These are phyloP conservation scores for Cheilosia vernalis DNA, from an alignment of 2,888 invertebrate genomes.

Conservation along the genomic window DNA sequence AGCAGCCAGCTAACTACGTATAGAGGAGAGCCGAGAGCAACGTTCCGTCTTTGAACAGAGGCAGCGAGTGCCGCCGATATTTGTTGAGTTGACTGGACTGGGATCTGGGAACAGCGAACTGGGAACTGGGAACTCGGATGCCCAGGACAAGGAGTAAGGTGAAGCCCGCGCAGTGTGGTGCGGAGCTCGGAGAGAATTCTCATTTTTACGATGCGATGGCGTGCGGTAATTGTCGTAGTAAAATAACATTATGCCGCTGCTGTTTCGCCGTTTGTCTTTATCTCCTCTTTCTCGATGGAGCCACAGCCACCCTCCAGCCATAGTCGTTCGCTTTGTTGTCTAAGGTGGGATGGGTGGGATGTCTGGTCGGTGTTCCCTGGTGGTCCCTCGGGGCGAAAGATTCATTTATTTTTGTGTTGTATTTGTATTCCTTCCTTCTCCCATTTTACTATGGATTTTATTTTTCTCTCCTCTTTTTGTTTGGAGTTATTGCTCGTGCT, in stretches of 20 bases:
- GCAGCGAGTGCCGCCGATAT: constrained; percentile 39
- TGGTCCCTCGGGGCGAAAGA: constrained; percentile 36
- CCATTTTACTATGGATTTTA: constrained; percentile 10
- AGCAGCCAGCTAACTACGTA: constrained; percentile 4
- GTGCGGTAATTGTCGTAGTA: constrained; percentile 65
- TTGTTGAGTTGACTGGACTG: neutral
- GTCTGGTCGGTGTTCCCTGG: neutral
- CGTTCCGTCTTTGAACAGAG: constrained; percentile 42
- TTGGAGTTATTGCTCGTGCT: neutral
- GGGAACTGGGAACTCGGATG: neutral
- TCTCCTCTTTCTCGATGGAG: neutral
- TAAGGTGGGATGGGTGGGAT: constrained; percentile 16
- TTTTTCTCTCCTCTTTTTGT: constrained; percentile 9
- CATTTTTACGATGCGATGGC: constrained; percentile 61
- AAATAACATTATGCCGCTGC: constrained; percentile 47
- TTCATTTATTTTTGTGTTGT: constrained; percentile 35
- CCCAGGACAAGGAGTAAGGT: neutral
- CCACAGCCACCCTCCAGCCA: neutral
- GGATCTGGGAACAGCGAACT: constrained; percentile 1
- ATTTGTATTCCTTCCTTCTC: neutral
- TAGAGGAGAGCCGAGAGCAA: constrained; percentile 3
- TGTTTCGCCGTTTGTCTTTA: constrained; percentile 20
- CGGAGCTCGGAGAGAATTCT: constrained; percentile 21
- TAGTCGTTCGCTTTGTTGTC: constrained; percentile 58
- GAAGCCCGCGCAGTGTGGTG: neutral